Conservation (phyloP, 2,888 invertebrate species). For the Caenorhabditis macrosperma region DNA sequence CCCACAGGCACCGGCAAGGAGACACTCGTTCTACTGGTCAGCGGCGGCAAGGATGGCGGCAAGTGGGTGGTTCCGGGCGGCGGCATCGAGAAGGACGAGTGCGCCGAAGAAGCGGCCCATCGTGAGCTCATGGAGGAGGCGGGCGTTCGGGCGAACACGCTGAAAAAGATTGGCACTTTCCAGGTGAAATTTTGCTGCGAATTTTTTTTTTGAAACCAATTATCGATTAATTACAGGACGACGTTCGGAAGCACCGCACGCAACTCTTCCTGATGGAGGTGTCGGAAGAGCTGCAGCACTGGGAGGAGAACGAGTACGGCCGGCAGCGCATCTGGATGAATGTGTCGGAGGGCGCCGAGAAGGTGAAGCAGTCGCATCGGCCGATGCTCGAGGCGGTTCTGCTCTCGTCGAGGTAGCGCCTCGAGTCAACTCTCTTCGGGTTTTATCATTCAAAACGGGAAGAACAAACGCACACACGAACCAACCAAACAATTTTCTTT, state of each 20-base stretch:
- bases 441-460: conserved; percentile 22
- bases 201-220: not conserved
- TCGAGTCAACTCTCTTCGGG: not conserved
- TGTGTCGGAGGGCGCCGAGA: conserved; percentile 64
- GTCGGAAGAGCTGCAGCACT: conserved; percentile 70
- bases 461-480: not conserved
- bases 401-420: conserved; percentile 59
- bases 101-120: conserved; percentile 91
- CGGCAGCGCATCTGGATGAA: conserved; percentile 74
- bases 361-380: conserved; percentile 68
- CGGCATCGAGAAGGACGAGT: conserved; percentile 92
- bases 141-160: conserved; percentile 92
- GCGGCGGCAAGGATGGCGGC: conserved; percentile 70
- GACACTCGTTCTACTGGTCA: conserved; percentile 71
- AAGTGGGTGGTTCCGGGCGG: conserved; percentile 95
- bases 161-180: conserved; percentile 92
- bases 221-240: conserved; percentile 69
- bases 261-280: conserved; percentile 74
- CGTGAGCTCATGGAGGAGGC: conserved; percentile 96
- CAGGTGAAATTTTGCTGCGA: conserved; percentile 85
- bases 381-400: conserved; percentile 62
- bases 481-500: conserved; percentile 4
- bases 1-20: conserved; percentile 66
- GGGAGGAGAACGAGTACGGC: conserved; percentile 74
- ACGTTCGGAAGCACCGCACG: conserved; percentile 74